Base-by-base conservation (phyloP, 2,888 invertebrate genomes). In the Dilophus febrilis region DNA sequence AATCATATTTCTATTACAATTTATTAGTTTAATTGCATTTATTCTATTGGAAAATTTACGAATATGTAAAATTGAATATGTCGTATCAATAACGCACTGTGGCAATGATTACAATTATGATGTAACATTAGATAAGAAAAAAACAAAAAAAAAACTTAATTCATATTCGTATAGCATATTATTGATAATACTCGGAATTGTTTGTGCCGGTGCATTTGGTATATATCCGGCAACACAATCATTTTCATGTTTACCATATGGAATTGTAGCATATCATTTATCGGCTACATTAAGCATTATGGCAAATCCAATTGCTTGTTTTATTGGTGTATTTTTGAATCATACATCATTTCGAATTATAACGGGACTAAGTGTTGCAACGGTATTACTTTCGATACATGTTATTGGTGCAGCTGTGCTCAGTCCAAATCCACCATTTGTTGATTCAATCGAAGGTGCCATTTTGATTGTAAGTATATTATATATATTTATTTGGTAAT, bases 201-300 rank as follows among this genome's bases (percentile, higher is more conserved):
- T 81, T 36, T 80, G 80, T 53, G 71, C 77, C 44, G 67, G 84
- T 35, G 70, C 70, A 51, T 86, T 85, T 59, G 85, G 85, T 38
- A 69, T 84, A 49, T 67, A 87, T 47, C 81, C 84, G 3, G 72
- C 78, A 44, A 70, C 86, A 47, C 83, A 85, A 61, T 75, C 82
- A 34, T 88, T 76, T 58, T 81, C 86, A 38, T 77, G 78, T 53
- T 66, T 84, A 52, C 84, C 88, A 10, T 88, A 87, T 61, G 85
- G 87, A 14, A 68, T 70, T 55, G 62, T 65, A 35, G 72, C 79
- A 1, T 88, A 85, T 64, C 86, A 87, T 63, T 64, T 85, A 52
- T 70, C 83, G 7, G 78, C 77, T 38, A 73, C 80, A 41, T 65
- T 90, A 47, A 71, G 79, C 48, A 77, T 76, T 45, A 75, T 86